Conservation (phyloP, 2,113 vertebrate species). For the Microtus pennsylvanicus region DNA sequence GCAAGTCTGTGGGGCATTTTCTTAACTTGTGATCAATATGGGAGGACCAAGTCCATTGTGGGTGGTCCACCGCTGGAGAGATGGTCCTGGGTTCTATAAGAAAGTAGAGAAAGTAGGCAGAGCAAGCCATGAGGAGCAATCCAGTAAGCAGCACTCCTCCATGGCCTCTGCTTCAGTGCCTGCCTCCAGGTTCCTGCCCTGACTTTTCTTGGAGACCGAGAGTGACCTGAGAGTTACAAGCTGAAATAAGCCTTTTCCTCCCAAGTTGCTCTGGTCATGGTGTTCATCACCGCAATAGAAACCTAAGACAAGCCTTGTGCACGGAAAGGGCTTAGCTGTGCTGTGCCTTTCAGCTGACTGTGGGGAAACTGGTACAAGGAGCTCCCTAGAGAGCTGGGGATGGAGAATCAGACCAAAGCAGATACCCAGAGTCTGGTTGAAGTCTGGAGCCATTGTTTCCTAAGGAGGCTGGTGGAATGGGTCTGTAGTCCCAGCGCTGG, state of each 20-base stretch:
- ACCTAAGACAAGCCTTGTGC: background rate
- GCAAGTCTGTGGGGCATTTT: background rate
- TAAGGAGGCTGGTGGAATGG: slow-evolving; percentile 7
- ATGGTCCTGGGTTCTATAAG: background rate
- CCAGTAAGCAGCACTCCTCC: background rate
- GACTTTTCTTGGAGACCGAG: background rate
- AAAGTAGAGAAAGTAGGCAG: background rate
- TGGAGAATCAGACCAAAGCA: background rate
- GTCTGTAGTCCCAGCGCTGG: too few species aligned
- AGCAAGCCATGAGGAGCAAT: background rate
- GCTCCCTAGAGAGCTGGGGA: background rate
- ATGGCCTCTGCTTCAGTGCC: background rate
- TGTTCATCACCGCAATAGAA: background rate
- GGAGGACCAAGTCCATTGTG: background rate
- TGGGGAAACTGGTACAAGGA: slow-evolving; percentile 23
- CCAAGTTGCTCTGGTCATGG: background rate
- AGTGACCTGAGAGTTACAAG: background rate
- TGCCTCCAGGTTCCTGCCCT: background rate
- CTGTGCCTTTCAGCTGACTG: slow-evolving; percentile 13
- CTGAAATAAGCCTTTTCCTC: background rate
- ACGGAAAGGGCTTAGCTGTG: slow-evolving; percentile 40
- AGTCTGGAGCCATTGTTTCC: slow-evolving; percentile 65
- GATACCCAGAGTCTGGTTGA: slow-evolving; percentile 1
- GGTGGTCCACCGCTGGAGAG: background rate
- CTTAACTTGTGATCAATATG: background rate